phyloP scores from a whole-genome alignment of 2,888 invertebrate species.

The Tetanocera ferruginea region DNA sequence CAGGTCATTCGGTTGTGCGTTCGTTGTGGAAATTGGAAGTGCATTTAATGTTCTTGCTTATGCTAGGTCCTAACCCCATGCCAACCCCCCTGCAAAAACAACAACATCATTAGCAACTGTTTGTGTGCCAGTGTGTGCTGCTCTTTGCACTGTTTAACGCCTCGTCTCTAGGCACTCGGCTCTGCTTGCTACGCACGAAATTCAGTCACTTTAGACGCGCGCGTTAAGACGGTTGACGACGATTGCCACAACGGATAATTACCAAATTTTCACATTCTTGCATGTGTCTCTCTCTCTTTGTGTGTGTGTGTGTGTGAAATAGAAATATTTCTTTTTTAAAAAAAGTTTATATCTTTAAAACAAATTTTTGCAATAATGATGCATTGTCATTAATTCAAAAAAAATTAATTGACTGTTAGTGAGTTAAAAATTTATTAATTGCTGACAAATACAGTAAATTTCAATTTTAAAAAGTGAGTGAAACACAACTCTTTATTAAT shows the following conservation, averaged over 20 bases:
- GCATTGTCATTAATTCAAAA: background rate
- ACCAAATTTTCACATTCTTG: slow-evolving; percentile 5
- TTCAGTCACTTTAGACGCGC: slow-evolving; percentile 61
- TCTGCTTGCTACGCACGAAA: slow-evolving; percentile 34
- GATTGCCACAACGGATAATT: slow-evolving; percentile 51
- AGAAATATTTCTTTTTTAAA: background rate
- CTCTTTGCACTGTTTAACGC: slow-evolving; percentile 34
- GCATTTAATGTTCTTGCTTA: slow-evolving; percentile 1
- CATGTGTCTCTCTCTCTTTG: background rate
- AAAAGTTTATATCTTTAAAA: background rate
- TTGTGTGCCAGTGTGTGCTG: slow-evolving; percentile 8
- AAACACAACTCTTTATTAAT: too few species aligned
- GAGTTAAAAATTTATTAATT: too few species aligned
- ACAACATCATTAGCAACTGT: background rate
- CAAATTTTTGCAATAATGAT: background rate
- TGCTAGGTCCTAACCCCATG: background rate
- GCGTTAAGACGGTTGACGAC: slow-evolving; percentile 54
- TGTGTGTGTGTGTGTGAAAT: slow-evolving; percentile 9
- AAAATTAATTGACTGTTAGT: too few species aligned
- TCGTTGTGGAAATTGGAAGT: slow-evolving; percentile 11
- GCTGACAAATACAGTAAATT: too few species aligned
- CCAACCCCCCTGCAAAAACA: too few species aligned
- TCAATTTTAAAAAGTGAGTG: too few species aligned
- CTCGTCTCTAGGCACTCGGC: slow-evolving; percentile 34
- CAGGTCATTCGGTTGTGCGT: slow-evolving; percentile 2